Evolutionary conservation across 2,797 vertebrate species (phyloP), one percentile per base, ranked within the genome.

Genomic region (Danio tinwini): DNA sequence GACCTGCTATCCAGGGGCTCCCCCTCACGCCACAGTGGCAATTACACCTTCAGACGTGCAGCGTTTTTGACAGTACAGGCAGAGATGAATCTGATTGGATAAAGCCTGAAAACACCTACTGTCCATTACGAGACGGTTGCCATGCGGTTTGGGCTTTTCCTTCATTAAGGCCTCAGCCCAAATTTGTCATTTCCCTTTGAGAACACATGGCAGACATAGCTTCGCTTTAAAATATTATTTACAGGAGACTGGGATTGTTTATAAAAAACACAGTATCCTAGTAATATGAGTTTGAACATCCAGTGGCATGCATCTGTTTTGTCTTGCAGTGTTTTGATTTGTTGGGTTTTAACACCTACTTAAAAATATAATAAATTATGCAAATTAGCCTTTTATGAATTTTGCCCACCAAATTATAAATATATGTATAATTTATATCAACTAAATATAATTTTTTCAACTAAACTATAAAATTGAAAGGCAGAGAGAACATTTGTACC

Each of bases 41-140:
- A 82, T 82, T 82, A 79, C 81, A 79, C 76, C 58, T 74, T 64
- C 65, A 76, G 47, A 63, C 2, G 1, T 62, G 52, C 55, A 50
- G 69, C 21, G 8, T 78, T 49, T 81, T 69, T 64, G 56, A 69
- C 39, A 68, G 76, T 63, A 39, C 21, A 75, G 50, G 72, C 72
- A 55, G 73, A 40, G 65, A 63, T 71, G 44, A 83, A 83, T 80
- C 81, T 80, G 76, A 83, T 83, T 80, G 81, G 81, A 59, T 80
- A 62, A 70, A 64, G 12, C 71, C 37, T 21, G 29, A 64, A 62
- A 70, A 76, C 77, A 81, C 80, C 80, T 75, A 81, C 80, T 75
- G 67, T 76, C 74, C 80, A 76, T 76, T 75, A 74, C 7, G 52
- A 79, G 67, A 55, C 47, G 72, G 81, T 83, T 83, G 81, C 81